Conservation (phyloP, 35 echinoderm and acorn worm genomes). For the Acanthaster planci region DNA sequence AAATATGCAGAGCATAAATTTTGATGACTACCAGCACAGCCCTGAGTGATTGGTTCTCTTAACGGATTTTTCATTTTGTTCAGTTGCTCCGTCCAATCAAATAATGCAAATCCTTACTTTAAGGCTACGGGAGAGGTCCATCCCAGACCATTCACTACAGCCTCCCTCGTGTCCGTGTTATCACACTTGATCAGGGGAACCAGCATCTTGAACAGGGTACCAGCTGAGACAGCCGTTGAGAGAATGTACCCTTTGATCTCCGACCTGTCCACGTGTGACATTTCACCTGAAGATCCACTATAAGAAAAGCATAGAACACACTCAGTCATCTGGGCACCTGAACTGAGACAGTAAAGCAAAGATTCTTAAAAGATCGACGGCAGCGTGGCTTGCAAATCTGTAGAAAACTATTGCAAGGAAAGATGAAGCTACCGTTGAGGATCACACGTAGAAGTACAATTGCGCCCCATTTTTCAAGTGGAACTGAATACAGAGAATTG, state of each 20-base stretch:
- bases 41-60: no score
- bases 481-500: no score
- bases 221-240: conserved; percentile 68
- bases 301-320: background rate
- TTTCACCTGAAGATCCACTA: conserved; percentile 4
- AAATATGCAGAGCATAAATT: no score
- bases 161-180: conserved; percentile 88
- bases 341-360: no score
- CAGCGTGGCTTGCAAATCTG: background rate
- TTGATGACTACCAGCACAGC: no score
- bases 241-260: conserved; percentile 44
- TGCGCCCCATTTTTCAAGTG: no score
- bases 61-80: no score
- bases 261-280: conserved; percentile 38
- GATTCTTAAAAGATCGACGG: no score
- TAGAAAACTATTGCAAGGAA: background rate
- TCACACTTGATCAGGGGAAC: conserved; percentile 84
- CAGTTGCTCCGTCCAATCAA: no score
- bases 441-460: background rate
- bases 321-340: no score
- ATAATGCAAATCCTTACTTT: conserved; percentile 57
- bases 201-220: conserved; percentile 79
- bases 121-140: conserved; percentile 85
- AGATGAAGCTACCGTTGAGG: background rate
- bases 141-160: conserved; percentile 87